Evolutionary conservation across 2,113 vertebrate species (phyloP).

Genomic region (Turdus rufiventris): DNA sequence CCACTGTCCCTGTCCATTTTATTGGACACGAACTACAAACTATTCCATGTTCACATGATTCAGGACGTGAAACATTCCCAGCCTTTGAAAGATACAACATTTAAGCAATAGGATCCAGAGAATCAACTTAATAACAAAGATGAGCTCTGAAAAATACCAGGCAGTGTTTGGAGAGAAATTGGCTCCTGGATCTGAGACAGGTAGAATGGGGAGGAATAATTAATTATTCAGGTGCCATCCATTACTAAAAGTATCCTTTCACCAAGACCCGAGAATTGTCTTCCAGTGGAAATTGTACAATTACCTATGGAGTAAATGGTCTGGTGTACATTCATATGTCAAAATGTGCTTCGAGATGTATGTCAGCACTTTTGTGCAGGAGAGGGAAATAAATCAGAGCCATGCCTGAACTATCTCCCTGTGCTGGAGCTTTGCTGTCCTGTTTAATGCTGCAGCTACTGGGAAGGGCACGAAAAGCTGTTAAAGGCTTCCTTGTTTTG

Average conservation of each 20-base stretch:
- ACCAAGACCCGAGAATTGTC: neutral
- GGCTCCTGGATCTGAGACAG: neutral
- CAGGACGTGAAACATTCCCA: neutral
- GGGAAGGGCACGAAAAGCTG: neutral
- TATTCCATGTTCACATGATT: neutral
- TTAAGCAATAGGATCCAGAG: neutral
- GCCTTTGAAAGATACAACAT: neutral
- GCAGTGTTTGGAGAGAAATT: neutral
- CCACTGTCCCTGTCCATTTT: neutral
- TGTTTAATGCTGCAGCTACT: neutral
- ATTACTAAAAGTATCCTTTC: slow-evolving; percentile 40
- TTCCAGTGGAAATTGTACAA: slow-evolving; percentile 46
- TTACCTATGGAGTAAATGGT: slow-evolving; percentile 51
- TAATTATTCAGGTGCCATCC: slow-evolving; percentile 52
- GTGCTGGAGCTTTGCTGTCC: neutral
- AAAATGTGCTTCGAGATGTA: neutral
- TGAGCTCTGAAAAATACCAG: neutral
- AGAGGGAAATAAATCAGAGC: slow-evolving; percentile 42
- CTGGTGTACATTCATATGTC: slow-evolving; percentile 45
- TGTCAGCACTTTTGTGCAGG: slow-evolving; percentile 49
- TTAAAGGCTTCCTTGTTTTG: neutral
- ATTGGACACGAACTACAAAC: neutral
- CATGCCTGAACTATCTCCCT: neutral
- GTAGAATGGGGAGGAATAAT: neutral
- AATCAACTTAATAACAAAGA: neutral